Percentiles rank a stretch among this genome's conserved stretches.
Evolutionary conservation across 2,888 invertebrate genomes (phyloP).

Genomic region (Polyommatus iphigenia): DNA sequence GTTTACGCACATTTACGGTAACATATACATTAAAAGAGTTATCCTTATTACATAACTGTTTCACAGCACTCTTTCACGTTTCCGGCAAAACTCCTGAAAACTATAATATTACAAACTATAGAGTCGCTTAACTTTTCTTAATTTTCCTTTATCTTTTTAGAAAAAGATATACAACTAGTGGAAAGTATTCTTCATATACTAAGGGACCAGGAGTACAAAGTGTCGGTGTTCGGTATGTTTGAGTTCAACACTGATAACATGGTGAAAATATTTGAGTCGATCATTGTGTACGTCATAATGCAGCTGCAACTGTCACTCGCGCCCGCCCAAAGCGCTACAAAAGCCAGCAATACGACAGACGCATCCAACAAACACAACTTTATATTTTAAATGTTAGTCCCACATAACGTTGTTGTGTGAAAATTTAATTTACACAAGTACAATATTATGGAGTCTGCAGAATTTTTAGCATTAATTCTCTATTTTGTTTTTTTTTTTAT

Average conservation of each 20-base stretch:
- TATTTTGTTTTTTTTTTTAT: no score
- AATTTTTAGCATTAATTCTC: no score
- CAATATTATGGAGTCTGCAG: no score
- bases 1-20: no score
- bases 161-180: neutral
- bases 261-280: slow-evolving; percentile 11
- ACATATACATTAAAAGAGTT: no score
- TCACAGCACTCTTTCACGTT: no score
- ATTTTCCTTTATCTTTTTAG: neutral
- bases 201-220: slow-evolving; percentile 24
- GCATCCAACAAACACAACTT: neutral
- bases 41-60: no score
- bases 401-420: neutral
- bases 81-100: no score
- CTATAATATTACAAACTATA: neutral
- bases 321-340: neutral
- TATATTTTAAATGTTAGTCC: neutral
- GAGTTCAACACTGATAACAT: slow-evolving; percentile 28
- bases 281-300: slow-evolving; percentile 32
- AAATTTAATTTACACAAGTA: neutral
- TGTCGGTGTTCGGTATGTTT: slow-evolving; percentile 33
- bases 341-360: neutral
- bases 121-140: neutral
- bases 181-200: slow-evolving; percentile 31
- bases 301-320: slow-evolving; percentile 33